Conservation (phyloP, 2,888 invertebrate species). For the Perdita meconis region DNA sequence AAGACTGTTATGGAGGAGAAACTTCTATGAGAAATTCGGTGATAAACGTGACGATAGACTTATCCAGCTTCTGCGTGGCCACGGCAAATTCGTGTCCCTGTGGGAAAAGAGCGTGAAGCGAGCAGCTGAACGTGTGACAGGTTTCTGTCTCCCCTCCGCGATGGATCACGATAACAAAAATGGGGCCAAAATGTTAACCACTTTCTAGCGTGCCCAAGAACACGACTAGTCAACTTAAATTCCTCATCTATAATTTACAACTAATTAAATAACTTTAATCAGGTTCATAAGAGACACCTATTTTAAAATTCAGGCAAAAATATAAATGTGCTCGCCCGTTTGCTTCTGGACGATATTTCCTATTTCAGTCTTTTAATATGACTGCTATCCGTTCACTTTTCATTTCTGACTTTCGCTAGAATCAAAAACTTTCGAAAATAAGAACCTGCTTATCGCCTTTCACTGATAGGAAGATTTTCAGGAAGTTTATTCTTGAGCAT, state of each 20-base stretch:
- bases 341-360: neutral
- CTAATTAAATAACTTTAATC: neutral
- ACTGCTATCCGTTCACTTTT: neutral
- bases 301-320: neutral
- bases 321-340: too few relatives aligned
- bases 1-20: too few relatives aligned
- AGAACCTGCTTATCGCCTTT: neutral
- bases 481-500: neutral
- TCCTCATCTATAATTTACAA: neutral
- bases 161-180: constrained; percentile 66
- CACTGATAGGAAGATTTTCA: neutral
- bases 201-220: constrained; percentile 70
- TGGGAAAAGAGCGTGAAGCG: constrained; percentile 49
- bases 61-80: constrained; percentile 29
- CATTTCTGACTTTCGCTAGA: neutral
- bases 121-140: constrained; percentile 30
- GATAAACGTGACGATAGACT: too few relatives aligned
- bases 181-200: constrained; percentile 79
- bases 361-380: neutral
- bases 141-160: constrained; percentile 37
- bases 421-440: neutral
- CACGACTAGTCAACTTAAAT: constrained; percentile 21
- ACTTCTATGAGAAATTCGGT: too few relatives aligned
- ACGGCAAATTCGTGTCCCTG: constrained; percentile 19
- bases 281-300: neutral